A percentile compares a stretch with the other conserved stretches of the same genome.
Evolutionary conservation across 2,888 invertebrate genomes (phyloP).

Genomic region (Spodoptera littoralis): DNA sequence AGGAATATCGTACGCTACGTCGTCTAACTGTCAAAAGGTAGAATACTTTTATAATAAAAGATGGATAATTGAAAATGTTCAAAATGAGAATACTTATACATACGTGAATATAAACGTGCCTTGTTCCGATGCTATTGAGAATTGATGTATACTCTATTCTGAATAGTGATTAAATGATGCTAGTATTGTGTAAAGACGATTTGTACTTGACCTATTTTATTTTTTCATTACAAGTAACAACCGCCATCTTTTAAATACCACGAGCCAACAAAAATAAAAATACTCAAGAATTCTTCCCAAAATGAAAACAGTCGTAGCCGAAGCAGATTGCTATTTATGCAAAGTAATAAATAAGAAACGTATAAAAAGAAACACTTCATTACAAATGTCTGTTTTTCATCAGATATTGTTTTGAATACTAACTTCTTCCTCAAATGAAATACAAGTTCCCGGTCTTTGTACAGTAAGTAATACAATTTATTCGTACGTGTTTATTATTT

Average conservation of each 20-base stretch:
- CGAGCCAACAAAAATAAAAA: conserved; percentile 11
- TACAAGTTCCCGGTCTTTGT: conserved; percentile 22
- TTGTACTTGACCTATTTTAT: neutral
- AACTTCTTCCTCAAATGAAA: conserved; percentile 30
- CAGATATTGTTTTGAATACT: conserved; percentile 26
- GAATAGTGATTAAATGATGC: no score
- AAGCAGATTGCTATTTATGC: conserved; percentile 15
- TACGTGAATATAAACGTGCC: no score
- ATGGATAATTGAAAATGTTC: no score
- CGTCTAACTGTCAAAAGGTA: no score
- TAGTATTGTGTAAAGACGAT: no score
- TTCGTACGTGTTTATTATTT: conserved; percentile 12
- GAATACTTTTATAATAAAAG: no score
- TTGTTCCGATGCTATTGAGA: no score
- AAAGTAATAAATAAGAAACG: conserved; percentile 42
- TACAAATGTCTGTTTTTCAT: conserved; percentile 39
- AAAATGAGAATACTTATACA: no score
- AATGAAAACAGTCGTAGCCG: conserved; percentile 18
- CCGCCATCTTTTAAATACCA: neutral
- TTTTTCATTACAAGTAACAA: neutral
- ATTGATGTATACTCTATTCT: no score
- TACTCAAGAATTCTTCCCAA: conserved; percentile 14
- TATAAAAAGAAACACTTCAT: conserved; percentile 47
- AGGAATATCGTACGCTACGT: no score
- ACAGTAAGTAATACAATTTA: conserved; percentile 22